Conservation (phyloP, 2,113 vertebrate species). For the Erythrocercus mccallii region DNA sequence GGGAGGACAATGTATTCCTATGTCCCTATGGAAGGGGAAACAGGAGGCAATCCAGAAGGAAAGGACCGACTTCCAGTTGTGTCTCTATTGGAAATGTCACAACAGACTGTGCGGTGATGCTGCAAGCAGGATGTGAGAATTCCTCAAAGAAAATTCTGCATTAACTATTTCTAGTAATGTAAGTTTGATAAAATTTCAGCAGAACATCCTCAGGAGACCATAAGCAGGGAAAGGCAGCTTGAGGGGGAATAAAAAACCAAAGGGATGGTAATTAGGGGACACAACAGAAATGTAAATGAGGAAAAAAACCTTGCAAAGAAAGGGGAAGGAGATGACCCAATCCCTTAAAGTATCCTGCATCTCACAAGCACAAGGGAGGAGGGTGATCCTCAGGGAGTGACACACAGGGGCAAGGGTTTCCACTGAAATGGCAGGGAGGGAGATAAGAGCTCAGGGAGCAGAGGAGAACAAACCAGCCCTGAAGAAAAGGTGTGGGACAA, state of each 20-base stretch:
- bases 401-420: not conserved
- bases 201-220: not conserved
- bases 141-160: not conserved
- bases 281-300: conserved; percentile 3
- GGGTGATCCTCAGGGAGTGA: not conserved
- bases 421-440: not conserved
- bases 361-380: not conserved
- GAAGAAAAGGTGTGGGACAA: not conserved
- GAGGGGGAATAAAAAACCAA: not conserved
- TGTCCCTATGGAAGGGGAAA: not conserved
- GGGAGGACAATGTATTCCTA: not conserved
- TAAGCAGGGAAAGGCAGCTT: not conserved
- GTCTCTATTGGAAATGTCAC: not conserved
- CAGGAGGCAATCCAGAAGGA: not conserved
- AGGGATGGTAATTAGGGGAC: conserved; percentile 11
- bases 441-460: not conserved
- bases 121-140: not conserved
- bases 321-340: not conserved
- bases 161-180: not conserved
- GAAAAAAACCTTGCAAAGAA: not conserved
- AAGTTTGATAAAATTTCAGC: not conserved
- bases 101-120: not conserved
- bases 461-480: not conserved
- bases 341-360: not conserved
- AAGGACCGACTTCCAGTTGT: not conserved